Percentiles rank a stretch among this genome's conserved stretches.
phyloP scores from a whole-genome alignment of 37 sponge, comb jelly and placozoan species.

The Lycopodina hypogea region DNA sequence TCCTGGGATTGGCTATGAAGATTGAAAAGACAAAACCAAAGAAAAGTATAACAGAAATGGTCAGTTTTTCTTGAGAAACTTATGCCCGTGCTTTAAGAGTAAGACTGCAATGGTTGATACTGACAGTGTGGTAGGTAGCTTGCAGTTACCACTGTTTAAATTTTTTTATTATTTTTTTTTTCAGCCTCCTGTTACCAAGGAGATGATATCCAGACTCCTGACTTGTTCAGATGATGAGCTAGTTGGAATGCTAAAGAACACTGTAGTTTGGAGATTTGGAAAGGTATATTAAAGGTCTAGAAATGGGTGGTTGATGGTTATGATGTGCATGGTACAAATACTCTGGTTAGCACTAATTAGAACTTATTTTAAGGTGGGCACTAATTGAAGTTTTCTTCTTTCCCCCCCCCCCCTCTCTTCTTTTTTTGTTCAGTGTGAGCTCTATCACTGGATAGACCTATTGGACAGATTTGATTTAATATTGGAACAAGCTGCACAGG shows the following conservation, averaged over 20 bases:
- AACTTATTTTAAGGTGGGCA: slow-evolving; percentile 5
- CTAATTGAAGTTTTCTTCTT: slow-evolving; percentile 17
- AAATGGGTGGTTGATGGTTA: background rate
- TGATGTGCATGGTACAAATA: background rate
- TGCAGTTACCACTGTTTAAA: background rate
- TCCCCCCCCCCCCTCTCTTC: background rate
- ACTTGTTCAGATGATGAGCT: slow-evolving; percentile 61
- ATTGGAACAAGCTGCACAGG: slow-evolving; percentile 56
- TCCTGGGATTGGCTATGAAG: slow-evolving; percentile 47
- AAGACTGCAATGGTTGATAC: background rate
- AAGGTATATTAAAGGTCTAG: too few species aligned
- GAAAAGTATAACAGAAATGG: slow-evolving; percentile 71
- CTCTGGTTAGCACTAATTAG: background rate
- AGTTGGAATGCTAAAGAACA: slow-evolving; percentile 38
- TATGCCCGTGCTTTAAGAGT: too few species aligned
- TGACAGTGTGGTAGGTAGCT: background rate
- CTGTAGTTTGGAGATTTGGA: slow-evolving; percentile 80
- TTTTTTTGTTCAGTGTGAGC: slow-evolving; percentile 73
- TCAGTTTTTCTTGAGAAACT: slow-evolving; percentile 31
- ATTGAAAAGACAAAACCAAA: slow-evolving; percentile 80
- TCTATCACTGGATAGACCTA: slow-evolving; percentile 97
- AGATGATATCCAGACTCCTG: slow-evolving; percentile 60
- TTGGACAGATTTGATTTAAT: slow-evolving; percentile 90
- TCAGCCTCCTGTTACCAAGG: slow-evolving; percentile 70
- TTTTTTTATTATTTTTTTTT: background rate